phyloP scores from a whole-genome alignment of 2,797 vertebrate genomes.

The Sebastes oblongus region DNA sequence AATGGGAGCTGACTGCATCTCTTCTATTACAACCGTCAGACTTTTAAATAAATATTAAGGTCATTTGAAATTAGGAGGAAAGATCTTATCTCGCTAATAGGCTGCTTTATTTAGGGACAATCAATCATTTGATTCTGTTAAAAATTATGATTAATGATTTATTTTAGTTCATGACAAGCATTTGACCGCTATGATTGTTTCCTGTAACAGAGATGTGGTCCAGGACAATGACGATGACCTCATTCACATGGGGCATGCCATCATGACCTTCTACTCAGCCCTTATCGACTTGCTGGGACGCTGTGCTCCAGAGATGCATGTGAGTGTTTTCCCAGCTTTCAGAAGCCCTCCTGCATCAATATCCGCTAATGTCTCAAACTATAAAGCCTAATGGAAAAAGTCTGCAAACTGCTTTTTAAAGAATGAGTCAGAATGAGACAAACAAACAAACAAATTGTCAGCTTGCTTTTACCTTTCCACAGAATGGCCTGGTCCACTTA shows the following conservation, averaged over 20 bases:
- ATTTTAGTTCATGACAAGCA: background rate
- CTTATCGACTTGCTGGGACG: conserved; percentile 94
- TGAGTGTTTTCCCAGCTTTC: conserved; percentile 74
- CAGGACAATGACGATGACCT: conserved; percentile 88
- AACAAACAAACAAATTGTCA: background rate
- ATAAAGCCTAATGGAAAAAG: conserved; percentile 10
- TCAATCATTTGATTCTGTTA: background rate
- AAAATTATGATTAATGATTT: background rate
- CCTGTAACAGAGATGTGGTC: conserved; percentile 78
- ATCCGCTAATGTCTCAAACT: conserved; percentile 17
- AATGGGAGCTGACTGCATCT: background rate
- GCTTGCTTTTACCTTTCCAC: background rate
- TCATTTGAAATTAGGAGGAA: background rate
- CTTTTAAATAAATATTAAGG: background rate
- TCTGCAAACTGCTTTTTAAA: background rate
- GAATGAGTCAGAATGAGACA: background rate
- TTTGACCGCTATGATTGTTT: conserved; percentile 25
- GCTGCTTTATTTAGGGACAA: background rate
- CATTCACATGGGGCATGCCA: conserved; percentile 95
- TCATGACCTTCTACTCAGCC: conserved; percentile 97
- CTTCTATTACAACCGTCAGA: background rate
- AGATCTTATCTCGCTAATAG: background rate
- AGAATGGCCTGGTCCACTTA: background rate
- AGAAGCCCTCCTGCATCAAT: conserved; percentile 16
- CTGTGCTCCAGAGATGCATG: conserved; percentile 96